Evolutionary conservation across 2,888 invertebrate genomes (phyloP).

Genomic region (Magallana nippona): DNA sequence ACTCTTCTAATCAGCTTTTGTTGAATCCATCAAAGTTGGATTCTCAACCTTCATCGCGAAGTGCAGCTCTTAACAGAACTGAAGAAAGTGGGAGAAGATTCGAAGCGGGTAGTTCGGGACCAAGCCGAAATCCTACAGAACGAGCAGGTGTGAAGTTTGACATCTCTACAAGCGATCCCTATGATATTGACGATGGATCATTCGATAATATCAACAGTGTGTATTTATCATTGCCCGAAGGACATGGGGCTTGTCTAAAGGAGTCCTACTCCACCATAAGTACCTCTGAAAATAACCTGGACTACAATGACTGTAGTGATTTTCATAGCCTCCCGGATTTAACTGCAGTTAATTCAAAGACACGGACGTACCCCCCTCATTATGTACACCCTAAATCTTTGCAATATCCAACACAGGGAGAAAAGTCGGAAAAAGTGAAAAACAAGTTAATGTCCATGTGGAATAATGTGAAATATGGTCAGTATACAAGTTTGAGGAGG

Average conservation of each 20-base stretch:
- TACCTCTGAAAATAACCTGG: neutral
- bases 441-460: conserved; percentile 91
- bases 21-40: conserved; percentile 39
- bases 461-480: conserved; percentile 94
- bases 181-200: neutral
- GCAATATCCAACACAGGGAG: conserved; percentile 50
- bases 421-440: conserved; percentile 85
- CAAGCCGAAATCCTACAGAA: neutral
- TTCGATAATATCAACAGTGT: conserved; percentile 5
- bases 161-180: neutral
- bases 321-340: conserved; percentile 37
- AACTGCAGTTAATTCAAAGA: conserved; percentile 38
- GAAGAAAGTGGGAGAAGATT: neutral
- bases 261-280: neutral
- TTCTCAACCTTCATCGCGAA: conserved; percentile 12
- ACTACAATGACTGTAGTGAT: neutral
- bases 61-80: neutral
- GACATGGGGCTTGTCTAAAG: neutral
- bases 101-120: neutral
- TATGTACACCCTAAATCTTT: conserved; percentile 18
- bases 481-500: conserved; percentile 57
- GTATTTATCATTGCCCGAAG: conserved; percentile 4
- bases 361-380: conserved; percentile 39
- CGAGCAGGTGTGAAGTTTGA: neutral
- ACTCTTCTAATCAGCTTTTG: conserved; percentile 25